Evolutionary conservation across 2,888 invertebrate species (phyloP).

Genomic region (Phaonia tiefii): DNA sequence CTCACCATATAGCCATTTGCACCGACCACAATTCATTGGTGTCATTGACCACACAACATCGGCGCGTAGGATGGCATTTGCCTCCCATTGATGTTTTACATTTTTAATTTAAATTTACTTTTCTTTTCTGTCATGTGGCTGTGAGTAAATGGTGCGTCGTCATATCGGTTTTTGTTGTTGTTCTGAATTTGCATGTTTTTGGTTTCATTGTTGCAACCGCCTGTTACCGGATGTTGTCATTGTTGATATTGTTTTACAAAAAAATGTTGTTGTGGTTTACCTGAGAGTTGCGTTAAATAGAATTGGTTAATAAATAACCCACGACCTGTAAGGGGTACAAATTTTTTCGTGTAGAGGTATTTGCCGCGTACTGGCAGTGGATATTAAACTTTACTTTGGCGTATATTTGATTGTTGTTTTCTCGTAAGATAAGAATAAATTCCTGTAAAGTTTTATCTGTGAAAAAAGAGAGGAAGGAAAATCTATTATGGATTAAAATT

Average conservation of each 20-base stretch:
- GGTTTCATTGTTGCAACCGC: conserved; percentile 8
- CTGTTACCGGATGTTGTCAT: not conserved
- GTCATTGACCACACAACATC: conserved; percentile 4
- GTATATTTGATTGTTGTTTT: too few species aligned
- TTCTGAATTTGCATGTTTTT: conserved; percentile 4
- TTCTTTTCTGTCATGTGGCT: conserved; percentile 32
- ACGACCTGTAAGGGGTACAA: conserved; percentile 3
- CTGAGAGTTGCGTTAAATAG: conserved; percentile 37
- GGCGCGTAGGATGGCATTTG: too few species aligned
- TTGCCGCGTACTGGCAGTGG: not conserved
- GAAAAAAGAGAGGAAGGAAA: too few species aligned
- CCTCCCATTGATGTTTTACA: conserved; percentile 51
- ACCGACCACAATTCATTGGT: too few species aligned
- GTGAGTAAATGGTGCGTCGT: conserved; percentile 1
- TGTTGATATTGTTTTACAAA: conserved; percentile 10
- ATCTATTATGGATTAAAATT: too few species aligned
- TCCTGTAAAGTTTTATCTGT: too few species aligned
- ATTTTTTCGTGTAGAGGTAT: conserved; percentile 20
- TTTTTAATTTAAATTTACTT: conserved; percentile 63
- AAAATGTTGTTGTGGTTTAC: conserved; percentile 39
- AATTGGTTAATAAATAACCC: conserved; percentile 41
- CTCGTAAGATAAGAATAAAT: too few species aligned
- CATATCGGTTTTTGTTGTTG: not conserved
- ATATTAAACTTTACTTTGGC: too few species aligned
- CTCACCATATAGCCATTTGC: too few species aligned